Evolutionary conservation across 1,140 invertebrate genomes (phyloP), one percentile per base, ranked within the genome.

Genomic region (Leptestheria dahalacensis): DNA sequence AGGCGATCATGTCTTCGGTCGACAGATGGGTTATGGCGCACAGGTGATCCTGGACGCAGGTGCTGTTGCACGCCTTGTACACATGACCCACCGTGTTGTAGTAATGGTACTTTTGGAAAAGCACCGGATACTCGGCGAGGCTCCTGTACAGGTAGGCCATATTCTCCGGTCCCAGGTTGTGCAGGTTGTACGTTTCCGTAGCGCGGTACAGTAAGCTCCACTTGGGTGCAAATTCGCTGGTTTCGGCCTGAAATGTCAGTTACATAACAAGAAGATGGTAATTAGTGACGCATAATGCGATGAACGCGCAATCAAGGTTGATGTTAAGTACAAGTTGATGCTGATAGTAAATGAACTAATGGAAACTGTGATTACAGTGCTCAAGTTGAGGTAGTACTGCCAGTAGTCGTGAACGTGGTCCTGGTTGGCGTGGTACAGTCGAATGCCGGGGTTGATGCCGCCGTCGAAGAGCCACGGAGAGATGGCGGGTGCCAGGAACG

Each of bases 1-100:
- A 62, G 29, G 23, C 20, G 29, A 57, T 11, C 56, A 62, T 51
- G 12, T 57, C 61, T 6, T 23, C 29, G 28, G 48, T 28, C 18
- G 24, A 29, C 28, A 62, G 50, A 57, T 57, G 56, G 25, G 51
- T 29, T 20, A 62, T 62, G 28, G 56, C 54, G 55, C 61, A 62
- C 20, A 62, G 47, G 33, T 62, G 61, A 28, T 59, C 48, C 11
- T 33, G 41, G 6, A 48, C 48, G 26, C 61, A 62, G 41, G 46
- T 25, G 2, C 23, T n/a, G 48, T 62, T 41, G 48, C 61, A 62
- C 9, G 33, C 23, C 15, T 58, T 23, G 18, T 57, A 62, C 11
- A 62, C 55, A 29, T 62, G 46, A 1, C 61, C 61, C 20, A 55
- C 61, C 21, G 61, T 62, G 25, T 62, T 62, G 56, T 50, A 51